Conservation (phyloP, 1,140 invertebrate genomes). For the Aleiodes sp. region DNA sequence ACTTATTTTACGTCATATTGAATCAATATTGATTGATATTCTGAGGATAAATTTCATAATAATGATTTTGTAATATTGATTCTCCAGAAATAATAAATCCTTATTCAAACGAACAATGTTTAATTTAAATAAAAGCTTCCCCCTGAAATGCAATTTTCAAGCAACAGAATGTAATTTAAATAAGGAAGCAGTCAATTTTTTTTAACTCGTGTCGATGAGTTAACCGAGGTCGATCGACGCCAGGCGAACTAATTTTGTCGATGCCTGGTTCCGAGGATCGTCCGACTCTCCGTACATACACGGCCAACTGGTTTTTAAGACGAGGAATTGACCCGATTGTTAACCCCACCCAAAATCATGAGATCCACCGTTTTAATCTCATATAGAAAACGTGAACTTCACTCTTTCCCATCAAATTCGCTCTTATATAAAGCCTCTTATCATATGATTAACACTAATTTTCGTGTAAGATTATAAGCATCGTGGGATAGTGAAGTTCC, state of each 20-base stretch:
- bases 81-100: too few species aligned
- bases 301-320: conserved; percentile 51
- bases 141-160: neutral
- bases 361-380: neutral
- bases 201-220: neutral
- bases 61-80: too few species aligned
- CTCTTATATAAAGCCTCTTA: too few species aligned
- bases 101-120: too few species aligned
- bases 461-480: neutral
- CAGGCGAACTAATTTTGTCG: conserved; percentile 24
- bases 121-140: neutral
- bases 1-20: too few species aligned
- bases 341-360: conserved; percentile 44
- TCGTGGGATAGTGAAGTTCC: neutral
- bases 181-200: neutral
- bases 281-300: conserved; percentile 16
- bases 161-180: neutral
- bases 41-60: too few species aligned
- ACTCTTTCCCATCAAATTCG: neutral
- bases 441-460: too few species aligned
- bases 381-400: neutral
- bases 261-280: conserved; percentile 5
- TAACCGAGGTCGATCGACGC: conserved; percentile 38
- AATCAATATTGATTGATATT: too few species aligned
- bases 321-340: conserved; percentile 58